Percentiles rank a stretch among this genome's conserved stretches.
These are phyloP conservation scores for Grus americana DNA, from an alignment of 2,113 vertebrate species.

Conservation along the genomic window DNA sequence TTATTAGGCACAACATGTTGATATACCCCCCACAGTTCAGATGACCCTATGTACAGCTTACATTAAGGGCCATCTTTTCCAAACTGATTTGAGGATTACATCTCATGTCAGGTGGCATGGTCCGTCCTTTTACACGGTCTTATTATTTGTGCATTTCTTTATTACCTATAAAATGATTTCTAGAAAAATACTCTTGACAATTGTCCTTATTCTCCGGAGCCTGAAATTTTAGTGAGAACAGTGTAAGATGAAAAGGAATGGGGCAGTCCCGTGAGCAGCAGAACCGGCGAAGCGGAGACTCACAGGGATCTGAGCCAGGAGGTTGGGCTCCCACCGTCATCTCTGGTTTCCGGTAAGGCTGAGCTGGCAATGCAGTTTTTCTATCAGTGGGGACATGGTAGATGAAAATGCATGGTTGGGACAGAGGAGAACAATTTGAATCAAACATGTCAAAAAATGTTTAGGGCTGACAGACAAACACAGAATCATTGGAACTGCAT, in stretches of 20 bases:
- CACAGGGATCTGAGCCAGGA: neutral
- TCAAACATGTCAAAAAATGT: neutral
- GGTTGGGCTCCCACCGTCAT: neutral
- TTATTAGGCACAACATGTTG: neutral
- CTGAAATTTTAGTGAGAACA: neutral
- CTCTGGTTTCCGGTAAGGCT: neutral
- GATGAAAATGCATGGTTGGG: neutral
- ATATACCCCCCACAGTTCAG: neutral
- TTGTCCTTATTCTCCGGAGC: neutral
- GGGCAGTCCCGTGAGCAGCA: neutral
- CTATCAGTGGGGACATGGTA: neutral
- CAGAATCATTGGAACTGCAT: neutral
- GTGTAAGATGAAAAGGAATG: neutral
- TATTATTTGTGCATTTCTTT: neutral
- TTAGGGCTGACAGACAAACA: neutral
- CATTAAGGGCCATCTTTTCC: neutral
- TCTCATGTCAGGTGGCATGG: neutral
- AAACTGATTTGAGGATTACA: neutral
- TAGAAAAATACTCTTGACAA: neutral
- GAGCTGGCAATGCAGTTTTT: neutral
- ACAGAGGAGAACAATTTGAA: neutral
- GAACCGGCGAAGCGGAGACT: neutral
- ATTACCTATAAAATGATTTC: neutral
- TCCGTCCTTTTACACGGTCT: fast-evolving
- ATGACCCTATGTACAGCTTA: neutral